Percentiles rank a stretch among this genome's conserved stretches.
Evolutionary conservation across 2,888 invertebrate genomes (phyloP).

Genomic region (Ochropleura plecta): DNA sequence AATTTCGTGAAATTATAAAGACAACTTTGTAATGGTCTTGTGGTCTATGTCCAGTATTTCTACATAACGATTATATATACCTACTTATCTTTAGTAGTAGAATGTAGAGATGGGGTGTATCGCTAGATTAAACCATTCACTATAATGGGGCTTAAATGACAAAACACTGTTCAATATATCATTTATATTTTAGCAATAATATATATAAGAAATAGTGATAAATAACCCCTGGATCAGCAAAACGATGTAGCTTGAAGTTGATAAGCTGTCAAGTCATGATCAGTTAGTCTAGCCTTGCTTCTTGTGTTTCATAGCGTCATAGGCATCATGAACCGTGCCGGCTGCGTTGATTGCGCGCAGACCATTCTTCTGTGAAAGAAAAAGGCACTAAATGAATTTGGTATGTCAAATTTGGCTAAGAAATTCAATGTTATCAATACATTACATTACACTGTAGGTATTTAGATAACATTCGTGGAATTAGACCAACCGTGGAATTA

Average conservation of each 20-base stretch:
- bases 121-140: too few species aligned
- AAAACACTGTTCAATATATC: slow-evolving; percentile 1
- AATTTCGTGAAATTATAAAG: slow-evolving; percentile 2
- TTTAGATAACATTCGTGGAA: too few species aligned
- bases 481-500: too few species aligned
- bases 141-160: background rate
- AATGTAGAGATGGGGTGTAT: too few species aligned
- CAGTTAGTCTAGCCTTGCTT: slow-evolving; percentile 35
- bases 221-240: background rate
- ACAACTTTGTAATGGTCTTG: too few species aligned
- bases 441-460: too few species aligned
- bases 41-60: background rate
- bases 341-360: slow-evolving; percentile 50
- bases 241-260: background rate
- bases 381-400: background rate
- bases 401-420: background rate
- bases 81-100: too few species aligned
- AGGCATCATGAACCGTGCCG: slow-evolving; percentile 53
- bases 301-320: slow-evolving; percentile 48
- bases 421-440: background rate
- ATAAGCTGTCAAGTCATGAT: too few species aligned
- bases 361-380: slow-evolving; percentile 54
- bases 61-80: too few species aligned
- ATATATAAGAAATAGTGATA: slow-evolving; percentile 7
- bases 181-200: slow-evolving; percentile 20